Evolutionary conservation across 2,113 vertebrate species (phyloP).

Genomic region (Castor canadensis): DNA sequence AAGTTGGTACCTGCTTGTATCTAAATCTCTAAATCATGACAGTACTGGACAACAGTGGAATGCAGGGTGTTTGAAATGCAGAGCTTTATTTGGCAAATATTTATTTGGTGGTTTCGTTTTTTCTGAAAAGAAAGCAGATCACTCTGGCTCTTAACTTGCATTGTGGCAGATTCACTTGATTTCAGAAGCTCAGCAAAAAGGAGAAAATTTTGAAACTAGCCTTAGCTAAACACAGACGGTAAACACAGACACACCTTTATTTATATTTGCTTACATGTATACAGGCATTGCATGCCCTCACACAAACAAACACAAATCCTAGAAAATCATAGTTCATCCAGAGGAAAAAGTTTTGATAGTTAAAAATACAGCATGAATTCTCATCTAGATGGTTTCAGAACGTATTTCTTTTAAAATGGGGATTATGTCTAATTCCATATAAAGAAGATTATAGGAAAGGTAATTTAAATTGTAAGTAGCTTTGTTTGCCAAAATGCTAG

Average conservation of each 20-base stretch:
- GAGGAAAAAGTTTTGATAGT: no score
- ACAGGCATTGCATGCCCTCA: background rate
- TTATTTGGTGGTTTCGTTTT: conserved; percentile 67
- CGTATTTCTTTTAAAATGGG: conserved; percentile 64
- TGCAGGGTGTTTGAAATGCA: background rate
- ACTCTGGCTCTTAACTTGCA: conserved; percentile 45
- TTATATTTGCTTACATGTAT: conserved; percentile 1
- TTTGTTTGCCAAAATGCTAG: conserved; percentile 72
- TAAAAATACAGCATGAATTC: background rate
- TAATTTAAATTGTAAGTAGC: conserved; percentile 76
- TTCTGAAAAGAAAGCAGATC: conserved; percentile 60
- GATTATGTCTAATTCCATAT: conserved; percentile 63
- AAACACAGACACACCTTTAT: background rate
- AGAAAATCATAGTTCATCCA: background rate
- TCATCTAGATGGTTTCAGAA: conserved; percentile 50
- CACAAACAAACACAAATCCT: background rate
- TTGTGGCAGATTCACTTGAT: conserved; percentile 49
- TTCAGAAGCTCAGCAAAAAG: conserved; percentile 22
- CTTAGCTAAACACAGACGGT: no score
- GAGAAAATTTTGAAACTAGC: conserved; percentile 22
- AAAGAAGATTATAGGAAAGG: conserved; percentile 69
- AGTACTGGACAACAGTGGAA: background rate
- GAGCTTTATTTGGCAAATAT: conserved; percentile 21
- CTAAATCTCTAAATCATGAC: background rate
- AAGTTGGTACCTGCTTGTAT: background rate